Percentiles rank a stretch among this genome's conserved stretches.
These are phyloP conservation scores for Leucoraja erinaceus DNA, from an alignment of 2,113 vertebrate genomes.

Conservation along the genomic window DNA sequence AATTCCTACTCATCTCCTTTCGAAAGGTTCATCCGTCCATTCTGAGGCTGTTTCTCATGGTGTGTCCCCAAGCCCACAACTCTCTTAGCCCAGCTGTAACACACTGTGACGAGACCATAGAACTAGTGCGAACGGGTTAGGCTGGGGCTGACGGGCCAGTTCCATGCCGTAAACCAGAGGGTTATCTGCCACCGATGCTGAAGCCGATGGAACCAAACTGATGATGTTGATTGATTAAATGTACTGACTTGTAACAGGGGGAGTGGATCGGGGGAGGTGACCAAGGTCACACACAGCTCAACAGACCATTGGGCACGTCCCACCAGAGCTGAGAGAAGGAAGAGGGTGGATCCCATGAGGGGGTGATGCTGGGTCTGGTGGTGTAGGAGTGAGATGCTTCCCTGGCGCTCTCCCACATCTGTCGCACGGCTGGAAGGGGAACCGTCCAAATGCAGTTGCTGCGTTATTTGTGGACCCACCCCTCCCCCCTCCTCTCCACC, in stretches of 20 bases:
- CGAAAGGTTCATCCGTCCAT: too few relatives aligned
- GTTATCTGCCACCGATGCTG: neutral
- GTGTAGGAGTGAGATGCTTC: neutral
- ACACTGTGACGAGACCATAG: neutral
- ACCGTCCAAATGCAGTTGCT: too few relatives aligned
- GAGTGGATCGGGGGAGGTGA: neutral
- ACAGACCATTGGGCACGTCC: too few relatives aligned
- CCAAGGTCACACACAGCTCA: neutral
- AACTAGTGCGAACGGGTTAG: too few relatives aligned
- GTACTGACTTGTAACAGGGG: neutral
- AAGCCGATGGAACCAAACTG: neutral
- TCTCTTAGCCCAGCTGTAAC: slow-evolving; percentile 1
- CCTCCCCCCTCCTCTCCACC: too few relatives aligned
- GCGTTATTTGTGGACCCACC: too few relatives aligned
- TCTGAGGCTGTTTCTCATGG: too few relatives aligned
- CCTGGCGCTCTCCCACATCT: neutral
- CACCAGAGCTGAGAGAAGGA: neutral
- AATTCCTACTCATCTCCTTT: too few relatives aligned
- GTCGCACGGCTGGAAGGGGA: too few relatives aligned
- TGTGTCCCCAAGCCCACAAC: neutral
- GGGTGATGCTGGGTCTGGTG: too few relatives aligned
- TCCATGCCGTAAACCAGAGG: neutral
- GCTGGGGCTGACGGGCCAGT: too few relatives aligned
- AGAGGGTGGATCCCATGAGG: neutral
- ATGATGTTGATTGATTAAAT: neutral